These are phyloP conservation scores for Limnephilus lunatus DNA, from an alignment of 2,888 invertebrate species.

Conservation along the genomic window DNA sequence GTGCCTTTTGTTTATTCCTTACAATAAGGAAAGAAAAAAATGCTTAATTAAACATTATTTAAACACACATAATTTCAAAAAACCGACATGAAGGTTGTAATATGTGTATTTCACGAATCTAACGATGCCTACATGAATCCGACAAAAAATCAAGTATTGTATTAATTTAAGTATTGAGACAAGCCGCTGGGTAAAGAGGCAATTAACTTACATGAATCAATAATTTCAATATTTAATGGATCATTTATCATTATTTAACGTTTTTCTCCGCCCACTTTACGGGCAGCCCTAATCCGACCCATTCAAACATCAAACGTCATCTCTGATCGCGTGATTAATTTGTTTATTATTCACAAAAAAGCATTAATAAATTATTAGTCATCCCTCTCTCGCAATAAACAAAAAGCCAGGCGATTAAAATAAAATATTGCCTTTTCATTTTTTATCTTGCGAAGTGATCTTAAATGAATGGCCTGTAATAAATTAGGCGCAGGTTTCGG, in stretches of 20 bases:
- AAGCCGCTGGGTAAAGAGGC: too few relatives aligned
- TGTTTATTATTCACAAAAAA: conserved; percentile 51
- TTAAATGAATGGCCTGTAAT: conserved; percentile 47
- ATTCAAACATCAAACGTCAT: conserved; percentile 49
- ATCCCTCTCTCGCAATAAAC: conserved; percentile 47
- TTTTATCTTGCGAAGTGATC: conserved; percentile 49
- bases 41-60: too few relatives aligned
- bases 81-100: too few relatives aligned
- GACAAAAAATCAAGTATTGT: too few relatives aligned
- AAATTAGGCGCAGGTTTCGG: conserved; percentile 45
- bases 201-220: not conserved
- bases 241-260: too few relatives aligned
- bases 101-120: too few relatives aligned
- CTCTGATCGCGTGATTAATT: conserved; percentile 60
- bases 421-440: conserved; percentile 50
- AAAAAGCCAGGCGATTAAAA: conserved; percentile 46
- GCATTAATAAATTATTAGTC: conserved; percentile 49
- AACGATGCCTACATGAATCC: too few relatives aligned
- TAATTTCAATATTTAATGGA: not conserved
- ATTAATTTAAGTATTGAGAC: too few relatives aligned
- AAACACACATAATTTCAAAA: too few relatives aligned
- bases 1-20: too few relatives aligned
- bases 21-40: too few relatives aligned
- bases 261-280: not conserved
- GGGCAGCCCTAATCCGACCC: conserved; percentile 20